These are phyloP conservation scores for Taeniopygia guttata DNA, from an alignment of 2,797 vertebrate species.

Conservation along the genomic window DNA sequence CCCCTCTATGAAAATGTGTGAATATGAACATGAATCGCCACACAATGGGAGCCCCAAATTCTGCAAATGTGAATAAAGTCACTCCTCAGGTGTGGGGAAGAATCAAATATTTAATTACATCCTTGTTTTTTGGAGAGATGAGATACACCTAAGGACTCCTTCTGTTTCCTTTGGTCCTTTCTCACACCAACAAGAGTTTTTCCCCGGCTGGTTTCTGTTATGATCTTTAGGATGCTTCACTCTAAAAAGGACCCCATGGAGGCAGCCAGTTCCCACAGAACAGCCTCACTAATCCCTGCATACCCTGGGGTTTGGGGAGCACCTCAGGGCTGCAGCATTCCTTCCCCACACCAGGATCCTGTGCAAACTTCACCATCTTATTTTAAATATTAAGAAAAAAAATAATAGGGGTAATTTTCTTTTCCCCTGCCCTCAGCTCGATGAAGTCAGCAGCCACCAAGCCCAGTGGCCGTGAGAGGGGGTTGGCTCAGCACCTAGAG, in stretches of 20 bases:
- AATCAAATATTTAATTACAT: not conserved
- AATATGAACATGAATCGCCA: not conserved
- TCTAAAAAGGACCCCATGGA: not conserved
- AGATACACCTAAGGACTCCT: not conserved
- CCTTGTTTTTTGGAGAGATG: not conserved
- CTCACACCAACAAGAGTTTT: not conserved
- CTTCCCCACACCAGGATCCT: not conserved
- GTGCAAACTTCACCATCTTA: not conserved
- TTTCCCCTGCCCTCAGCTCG: not conserved
- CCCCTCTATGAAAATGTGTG: not conserved
- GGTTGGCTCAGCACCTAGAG: not conserved
- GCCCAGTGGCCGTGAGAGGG: not conserved
- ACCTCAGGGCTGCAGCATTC: not conserved
- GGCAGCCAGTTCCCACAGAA: not conserved
- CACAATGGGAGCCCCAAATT: not conserved
- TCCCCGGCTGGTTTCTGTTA: not conserved
- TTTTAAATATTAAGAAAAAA: not conserved
- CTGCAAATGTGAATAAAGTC: not conserved
- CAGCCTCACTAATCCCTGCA: not conserved
- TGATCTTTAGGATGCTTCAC: not conserved
- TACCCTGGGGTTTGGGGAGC: accelerated
- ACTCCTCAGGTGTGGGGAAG: not conserved
- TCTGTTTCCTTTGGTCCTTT: not conserved
- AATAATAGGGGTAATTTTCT: not conserved
- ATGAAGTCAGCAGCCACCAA: not conserved